These are phyloP conservation scores for Microtus oregoni DNA, from an alignment of 2,113 vertebrate genomes.

Conservation along the genomic window DNA sequence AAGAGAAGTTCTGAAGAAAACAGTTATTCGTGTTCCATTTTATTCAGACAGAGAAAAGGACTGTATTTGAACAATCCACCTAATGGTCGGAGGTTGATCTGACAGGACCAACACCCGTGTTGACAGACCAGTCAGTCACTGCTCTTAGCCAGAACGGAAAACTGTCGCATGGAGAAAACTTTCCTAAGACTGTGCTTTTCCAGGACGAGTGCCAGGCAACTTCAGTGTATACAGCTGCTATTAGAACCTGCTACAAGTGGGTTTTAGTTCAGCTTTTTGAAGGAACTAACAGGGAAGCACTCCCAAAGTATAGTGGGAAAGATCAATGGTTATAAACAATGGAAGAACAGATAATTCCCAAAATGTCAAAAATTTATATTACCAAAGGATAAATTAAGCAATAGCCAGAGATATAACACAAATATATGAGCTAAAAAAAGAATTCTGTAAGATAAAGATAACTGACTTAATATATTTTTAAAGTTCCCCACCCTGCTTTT, in stretches of 20 bases:
- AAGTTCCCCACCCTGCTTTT: background rate
- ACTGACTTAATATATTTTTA: background rate
- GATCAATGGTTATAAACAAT: background rate
- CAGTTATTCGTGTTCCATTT: background rate
- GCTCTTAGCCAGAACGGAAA: background rate
- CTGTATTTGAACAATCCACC: background rate
- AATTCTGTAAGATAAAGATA: background rate
- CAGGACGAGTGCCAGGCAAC: background rate
- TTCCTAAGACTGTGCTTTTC: background rate
- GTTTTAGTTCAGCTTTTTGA: background rate
- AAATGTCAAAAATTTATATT: background rate
- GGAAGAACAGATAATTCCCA: background rate
- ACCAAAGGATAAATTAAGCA: background rate
- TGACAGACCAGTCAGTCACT: background rate
- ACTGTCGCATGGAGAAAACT: background rate
- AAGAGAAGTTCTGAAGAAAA: background rate
- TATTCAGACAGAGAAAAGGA: background rate
- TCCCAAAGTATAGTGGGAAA: background rate
- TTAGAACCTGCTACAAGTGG: background rate
- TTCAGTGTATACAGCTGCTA: background rate
- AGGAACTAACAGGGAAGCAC: background rate
- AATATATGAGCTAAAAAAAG: background rate
- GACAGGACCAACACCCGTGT: background rate
- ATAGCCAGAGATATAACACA: background rate
- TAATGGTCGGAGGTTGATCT: background rate